phyloP scores from a whole-genome alignment of 1,140 invertebrate genomes.

The Fopius arisanus region DNA sequence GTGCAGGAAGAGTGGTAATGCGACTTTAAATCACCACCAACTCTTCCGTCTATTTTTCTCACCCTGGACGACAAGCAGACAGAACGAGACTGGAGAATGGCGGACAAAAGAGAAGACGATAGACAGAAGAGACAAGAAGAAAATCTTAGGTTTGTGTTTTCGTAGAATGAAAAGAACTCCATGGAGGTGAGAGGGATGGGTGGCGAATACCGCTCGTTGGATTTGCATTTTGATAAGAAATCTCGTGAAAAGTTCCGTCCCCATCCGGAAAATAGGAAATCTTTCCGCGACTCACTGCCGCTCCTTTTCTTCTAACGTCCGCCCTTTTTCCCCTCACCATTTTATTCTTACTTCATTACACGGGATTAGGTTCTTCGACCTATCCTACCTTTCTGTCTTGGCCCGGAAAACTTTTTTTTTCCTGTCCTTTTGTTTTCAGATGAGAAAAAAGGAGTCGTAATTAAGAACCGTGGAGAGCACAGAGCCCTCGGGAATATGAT shows the following conservation, averaged over 20 bases:
- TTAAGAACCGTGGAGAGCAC: slow-evolving; percentile 14
- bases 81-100: slow-evolving; percentile 7
- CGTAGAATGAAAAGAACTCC: slow-evolving; percentile 31
- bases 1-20: slow-evolving; percentile 18
- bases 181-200: neutral
- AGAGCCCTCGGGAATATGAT: neutral
- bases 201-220: slow-evolving; percentile 47
- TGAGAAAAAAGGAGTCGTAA: slow-evolving; percentile 20
- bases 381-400: slow-evolving; percentile 27
- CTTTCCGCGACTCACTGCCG: slow-evolving; percentile 38
- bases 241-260: slow-evolving; percentile 57
- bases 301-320: slow-evolving; percentile 16
- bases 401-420: slow-evolving; percentile 30
- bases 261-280: slow-evolving; percentile 42
- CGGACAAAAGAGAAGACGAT: slow-evolving; percentile 27
- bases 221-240: slow-evolving; percentile 67
- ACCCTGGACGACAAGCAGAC: neutral
- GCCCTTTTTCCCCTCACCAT: slow-evolving; percentile 33
- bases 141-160: slow-evolving; percentile 32
- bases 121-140: slow-evolving; percentile 39
- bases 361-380: slow-evolving; percentile 57
- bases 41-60: neutral
- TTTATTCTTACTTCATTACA: slow-evolving; percentile 64
- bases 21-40: slow-evolving; percentile 25
- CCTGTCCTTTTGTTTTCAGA: neutral